Base-by-base conservation (phyloP, 1,140 invertebrate genomes). In the Drosophila nigromelanica region DNA sequence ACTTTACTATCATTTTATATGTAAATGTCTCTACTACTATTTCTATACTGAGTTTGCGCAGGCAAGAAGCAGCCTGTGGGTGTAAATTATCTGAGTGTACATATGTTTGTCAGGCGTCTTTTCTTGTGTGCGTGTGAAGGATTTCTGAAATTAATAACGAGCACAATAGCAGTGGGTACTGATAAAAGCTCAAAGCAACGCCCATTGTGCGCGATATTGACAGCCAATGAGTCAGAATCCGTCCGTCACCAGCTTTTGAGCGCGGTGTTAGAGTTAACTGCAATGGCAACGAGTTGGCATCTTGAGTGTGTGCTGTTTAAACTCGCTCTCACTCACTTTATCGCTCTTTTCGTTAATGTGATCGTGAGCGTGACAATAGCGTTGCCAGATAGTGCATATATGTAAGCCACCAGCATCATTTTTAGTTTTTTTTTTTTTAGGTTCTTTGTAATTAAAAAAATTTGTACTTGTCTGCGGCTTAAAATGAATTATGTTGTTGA, bases 11-110 rank as follows among this genome's bases (percentile, higher is more conserved):
- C 39, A 62, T 33, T 56, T 56, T 62, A 45, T 73, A 55, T 69
- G 64, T 69, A 56, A 70, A 70, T 63, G 66, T 82, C 78, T 87
- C 71, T 76, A 76, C 72, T 70, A 76, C 75, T 72, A 73, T 78
- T 78, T 54, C 45, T 30, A 45, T 42, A 79, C 76, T 79, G 83
- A 69, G 82, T 48, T 82, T 87, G 82, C 82, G 82, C 82, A 71
- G 61, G 59, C 33, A 24, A 67, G 4, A 11, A 47, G 7, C 63
- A 55, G 45, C 51, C 30, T 71, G 58, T 74, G 42, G 43, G 51
- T 42, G 56, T 61, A 62, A 45, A 14, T 24, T n/a, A 64, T 40
- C 48, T 58, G 54, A 64, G 37, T 63, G 37, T 52, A 18, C 12
- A 37, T 71, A 50, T 15, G 33, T 45, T 5, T 10, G 45, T 4